These are phyloP conservation scores for Aurelia aurita complex sp. Pacific DNA, from an alignment of 30 jellyfish, hydroid and myxozoan genomes.

Conservation along the genomic window DNA sequence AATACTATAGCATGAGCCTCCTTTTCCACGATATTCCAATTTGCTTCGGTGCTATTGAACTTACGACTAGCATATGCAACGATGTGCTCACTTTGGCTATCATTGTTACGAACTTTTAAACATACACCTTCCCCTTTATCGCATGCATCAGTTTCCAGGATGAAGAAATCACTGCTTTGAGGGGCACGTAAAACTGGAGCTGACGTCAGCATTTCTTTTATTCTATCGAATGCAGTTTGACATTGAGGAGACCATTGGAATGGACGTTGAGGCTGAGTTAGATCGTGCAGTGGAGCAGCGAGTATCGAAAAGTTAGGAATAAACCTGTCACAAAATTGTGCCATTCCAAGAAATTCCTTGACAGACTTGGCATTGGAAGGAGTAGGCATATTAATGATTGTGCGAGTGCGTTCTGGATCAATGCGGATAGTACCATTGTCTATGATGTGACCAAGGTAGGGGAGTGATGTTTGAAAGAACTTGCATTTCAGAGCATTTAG, in stretches of 20 bases:
- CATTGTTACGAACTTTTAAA: conserved; percentile 12
- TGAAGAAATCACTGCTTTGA: conserved; percentile 17
- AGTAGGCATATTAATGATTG: not conserved
- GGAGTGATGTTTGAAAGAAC: not conserved
- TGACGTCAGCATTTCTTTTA: not conserved
- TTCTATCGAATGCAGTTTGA: conserved; percentile 20
- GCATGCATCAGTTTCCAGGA: conserved; percentile 31
- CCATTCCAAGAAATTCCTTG: conserved; percentile 30
- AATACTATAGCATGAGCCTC: not conserved
- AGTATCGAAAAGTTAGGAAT: not conserved
- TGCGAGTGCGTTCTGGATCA: too few species aligned
- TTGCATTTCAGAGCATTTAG: conserved; percentile 17
- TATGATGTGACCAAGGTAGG: not conserved
- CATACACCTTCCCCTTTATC: conserved; percentile 35
- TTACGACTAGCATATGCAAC: conserved; percentile 15
- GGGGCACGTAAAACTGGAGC: conserved; percentile 46
- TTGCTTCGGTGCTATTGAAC: not conserved
- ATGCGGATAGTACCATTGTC: not conserved
- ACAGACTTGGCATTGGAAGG: conserved; percentile 12
- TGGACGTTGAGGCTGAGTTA: not conserved
- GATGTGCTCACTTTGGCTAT: not conserved
- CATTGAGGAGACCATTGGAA: conserved; percentile 21
- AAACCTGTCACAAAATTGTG: conserved; percentile 16
- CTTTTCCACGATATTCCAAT: too few species aligned
- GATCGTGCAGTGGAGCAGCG: too few species aligned